These are phyloP conservation scores for Pelusios castaneus DNA, from an alignment of 2,113 vertebrate species.

Conservation along the genomic window DNA sequence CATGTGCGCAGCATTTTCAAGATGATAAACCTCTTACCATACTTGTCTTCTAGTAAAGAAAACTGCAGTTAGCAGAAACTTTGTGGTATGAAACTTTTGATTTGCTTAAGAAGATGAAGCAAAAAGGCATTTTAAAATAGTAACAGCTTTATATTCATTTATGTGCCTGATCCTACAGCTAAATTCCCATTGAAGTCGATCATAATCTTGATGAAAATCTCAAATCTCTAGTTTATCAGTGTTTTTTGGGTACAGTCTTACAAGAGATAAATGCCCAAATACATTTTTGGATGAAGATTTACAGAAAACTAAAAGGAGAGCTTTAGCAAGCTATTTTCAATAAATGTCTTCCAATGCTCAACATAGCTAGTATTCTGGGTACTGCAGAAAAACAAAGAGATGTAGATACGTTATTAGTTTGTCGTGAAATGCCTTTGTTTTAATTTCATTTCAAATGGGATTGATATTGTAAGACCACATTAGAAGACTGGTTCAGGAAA, in stretches of 20 bases:
- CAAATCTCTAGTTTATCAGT: background rate
- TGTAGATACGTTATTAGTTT: conserved; percentile 35
- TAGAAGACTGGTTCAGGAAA: conserved; percentile 44
- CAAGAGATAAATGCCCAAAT: conserved; percentile 3
- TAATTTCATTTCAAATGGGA: conserved; percentile 47
- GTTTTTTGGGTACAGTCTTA: conserved; percentile 32
- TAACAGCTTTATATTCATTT: background rate
- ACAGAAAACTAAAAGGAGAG: conserved; percentile 19
- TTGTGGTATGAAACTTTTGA: conserved; percentile 45
- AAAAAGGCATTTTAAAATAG: conserved; percentile 14
- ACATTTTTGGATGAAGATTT: conserved; percentile 29
- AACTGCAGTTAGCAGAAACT: conserved; percentile 2
- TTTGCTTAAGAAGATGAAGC: conserved; percentile 24
- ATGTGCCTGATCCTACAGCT: background rate
- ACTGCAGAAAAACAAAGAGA: conserved; percentile 40
- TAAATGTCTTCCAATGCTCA: background rate
- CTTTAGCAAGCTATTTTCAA: conserved; percentile 44
- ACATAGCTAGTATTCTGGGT: conserved; percentile 31
- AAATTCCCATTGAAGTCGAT: conserved; percentile 14
- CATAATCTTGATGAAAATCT: background rate
- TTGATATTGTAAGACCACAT: conserved; percentile 27
- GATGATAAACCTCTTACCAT: conserved; percentile 47
- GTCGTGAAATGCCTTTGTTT: conserved; percentile 31
- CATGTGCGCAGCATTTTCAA: conserved; percentile 64
- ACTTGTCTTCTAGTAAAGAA: conserved; percentile 47